Evolutionary conservation across 2,888 invertebrate genomes (phyloP).

Genomic region (Pachliopta kotzebuea): DNA sequence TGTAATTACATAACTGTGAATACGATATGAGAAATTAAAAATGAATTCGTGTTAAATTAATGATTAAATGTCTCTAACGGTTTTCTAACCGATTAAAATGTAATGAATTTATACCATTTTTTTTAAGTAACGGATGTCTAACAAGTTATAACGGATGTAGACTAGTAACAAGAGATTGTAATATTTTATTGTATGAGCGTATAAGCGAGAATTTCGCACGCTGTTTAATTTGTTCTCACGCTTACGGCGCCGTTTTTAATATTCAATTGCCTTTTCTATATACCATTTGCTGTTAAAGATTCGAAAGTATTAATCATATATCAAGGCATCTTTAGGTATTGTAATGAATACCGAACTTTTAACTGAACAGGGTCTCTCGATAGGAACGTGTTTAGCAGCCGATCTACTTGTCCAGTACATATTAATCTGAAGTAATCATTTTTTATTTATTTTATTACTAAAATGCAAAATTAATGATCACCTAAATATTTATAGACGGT

Average conservation of each 20-base stretch:
- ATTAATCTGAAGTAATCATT: no score
- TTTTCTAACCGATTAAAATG: background rate
- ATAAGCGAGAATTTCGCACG: constrained; percentile 41
- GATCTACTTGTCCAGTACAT: no score
- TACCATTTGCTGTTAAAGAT: background rate
- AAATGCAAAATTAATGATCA: background rate
- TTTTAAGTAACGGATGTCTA: constrained; percentile 16
- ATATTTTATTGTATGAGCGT: background rate
- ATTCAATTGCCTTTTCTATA: background rate
- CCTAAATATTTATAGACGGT: constrained; percentile 3
- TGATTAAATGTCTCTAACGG: constrained; percentile 7
- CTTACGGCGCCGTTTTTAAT: constrained; percentile 34
- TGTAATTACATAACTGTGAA: no score
- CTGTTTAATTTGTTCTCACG: constrained; percentile 50
- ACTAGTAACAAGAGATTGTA: constrained; percentile 3
- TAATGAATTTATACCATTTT: background rate
- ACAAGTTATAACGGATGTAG: constrained; percentile 26
- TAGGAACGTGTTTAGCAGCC: no score
- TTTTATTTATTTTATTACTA: no score
- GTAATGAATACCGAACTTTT: no score
- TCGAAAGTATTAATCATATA: background rate
- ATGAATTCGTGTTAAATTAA: background rate
- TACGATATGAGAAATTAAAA: no score
- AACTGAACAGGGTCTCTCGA: no score
- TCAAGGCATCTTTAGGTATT: no score